phyloP scores from a whole-genome alignment of 2,113 vertebrate genomes.

The Leptobrachium leishanense region DNA sequence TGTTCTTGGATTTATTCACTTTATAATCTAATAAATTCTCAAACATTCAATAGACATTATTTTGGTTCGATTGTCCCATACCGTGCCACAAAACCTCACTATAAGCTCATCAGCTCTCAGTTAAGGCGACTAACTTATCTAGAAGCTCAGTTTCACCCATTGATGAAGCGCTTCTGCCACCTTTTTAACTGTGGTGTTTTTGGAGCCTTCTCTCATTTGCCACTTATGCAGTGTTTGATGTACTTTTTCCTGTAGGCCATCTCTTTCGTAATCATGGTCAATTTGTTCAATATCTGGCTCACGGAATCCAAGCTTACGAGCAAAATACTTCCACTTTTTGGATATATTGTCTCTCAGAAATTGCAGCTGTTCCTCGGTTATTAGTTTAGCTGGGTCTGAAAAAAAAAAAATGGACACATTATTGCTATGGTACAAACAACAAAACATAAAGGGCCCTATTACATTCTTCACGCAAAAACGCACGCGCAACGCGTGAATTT shows the following conservation, averaged over 20 bases:
- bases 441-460: no score
- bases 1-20: neutral
- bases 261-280: constrained; percentile 80
- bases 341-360: constrained; percentile 82
- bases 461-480: no score
- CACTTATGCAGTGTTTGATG: constrained; percentile 88
- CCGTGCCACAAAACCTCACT: no score
- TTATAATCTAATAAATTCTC: no score
- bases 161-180: constrained; percentile 74
- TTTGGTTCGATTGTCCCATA: no score
- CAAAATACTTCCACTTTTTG: constrained; percentile 81
- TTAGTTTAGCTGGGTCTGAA: constrained; percentile 60
- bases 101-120: neutral
- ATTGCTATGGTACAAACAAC: no score
- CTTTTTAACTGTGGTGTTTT: constrained; percentile 82
- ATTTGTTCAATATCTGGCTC: constrained; percentile 84
- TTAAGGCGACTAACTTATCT: constrained; percentile 51
- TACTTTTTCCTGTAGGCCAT: constrained; percentile 89
- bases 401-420: neutral
- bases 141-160: constrained; percentile 71
- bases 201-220: constrained; percentile 83
- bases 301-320: constrained; percentile 78
- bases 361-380: constrained; percentile 77
- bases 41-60: no score
- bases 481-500: no score